Conservation (phyloP, 1,140 invertebrate genomes). For the Heliconius melpomene region DNA sequence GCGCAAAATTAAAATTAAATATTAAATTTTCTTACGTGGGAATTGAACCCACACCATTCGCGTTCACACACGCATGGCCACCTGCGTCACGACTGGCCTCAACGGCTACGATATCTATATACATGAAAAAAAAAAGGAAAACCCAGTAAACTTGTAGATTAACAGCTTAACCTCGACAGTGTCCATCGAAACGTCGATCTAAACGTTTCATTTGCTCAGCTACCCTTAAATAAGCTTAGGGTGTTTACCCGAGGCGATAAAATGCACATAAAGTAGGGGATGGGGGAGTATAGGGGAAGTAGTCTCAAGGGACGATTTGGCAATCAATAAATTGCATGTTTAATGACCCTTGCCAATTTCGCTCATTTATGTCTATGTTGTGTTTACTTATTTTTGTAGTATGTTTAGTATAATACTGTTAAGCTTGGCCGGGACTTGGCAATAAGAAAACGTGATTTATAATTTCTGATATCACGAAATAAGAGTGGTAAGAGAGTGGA, state of each 20-base stretch:
- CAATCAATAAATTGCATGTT: conserved; percentile 20
- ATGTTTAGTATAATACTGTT: no score
- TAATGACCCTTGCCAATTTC: not conserved
- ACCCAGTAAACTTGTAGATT: not conserved
- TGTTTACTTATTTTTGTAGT: not conserved
- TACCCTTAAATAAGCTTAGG: conserved; percentile 19
- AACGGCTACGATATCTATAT: not conserved
- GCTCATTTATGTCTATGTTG: not conserved
- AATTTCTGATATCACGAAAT: no score
- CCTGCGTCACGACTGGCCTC: no score
- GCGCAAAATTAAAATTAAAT: no score
- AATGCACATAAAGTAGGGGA: conserved; percentile 21
- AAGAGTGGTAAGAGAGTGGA: no score
- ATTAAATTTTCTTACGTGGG: no score
- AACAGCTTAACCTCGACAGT: conserved; percentile 20
- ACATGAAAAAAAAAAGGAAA: not conserved
- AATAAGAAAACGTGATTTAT: no score
- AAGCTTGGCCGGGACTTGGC: no score
- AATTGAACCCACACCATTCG: no score
- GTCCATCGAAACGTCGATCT: conserved; percentile 22
- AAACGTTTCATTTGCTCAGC: conserved; percentile 17
- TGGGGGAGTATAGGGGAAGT: conserved; percentile 8
- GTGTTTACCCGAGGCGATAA: conserved; percentile 26
- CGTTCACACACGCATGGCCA: no score
- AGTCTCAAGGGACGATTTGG: conserved; percentile 20